Base-by-base conservation (phyloP, 2,888 invertebrate species). In the Lasioglossum lativentre region DNA sequence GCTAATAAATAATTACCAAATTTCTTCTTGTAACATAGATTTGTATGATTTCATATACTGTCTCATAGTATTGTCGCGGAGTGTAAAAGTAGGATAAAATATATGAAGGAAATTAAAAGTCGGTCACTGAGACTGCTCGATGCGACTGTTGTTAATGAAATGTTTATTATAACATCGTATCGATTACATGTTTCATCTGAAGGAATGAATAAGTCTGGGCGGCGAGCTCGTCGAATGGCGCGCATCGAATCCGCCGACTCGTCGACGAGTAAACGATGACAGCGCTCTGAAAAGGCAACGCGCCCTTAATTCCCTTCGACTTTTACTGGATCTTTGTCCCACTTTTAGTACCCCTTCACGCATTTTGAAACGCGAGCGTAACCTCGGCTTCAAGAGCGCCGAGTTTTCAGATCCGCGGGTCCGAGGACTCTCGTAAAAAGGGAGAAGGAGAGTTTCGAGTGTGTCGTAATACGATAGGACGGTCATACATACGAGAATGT, bases 391-490 rank as follows among this genome's bases (percentile, higher is more conserved):
- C 34, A 68, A 82, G 63, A 38, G 76, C 38, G 30, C 75, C 73
- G 75, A 59, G 70, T 82, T 82, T 79, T 80, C 82, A 68, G 47
- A 77, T 77, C 47, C 66, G 30, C 34, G 42, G 23, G 66, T 4
- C 40, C 70, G 70, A 85, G 76, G 59, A 66, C 68, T 47, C 79
- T 77, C 82, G 73, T 80, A 52, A 76, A 82, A 78, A 80, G 71
- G 10, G 34, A 80, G 75, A 27, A 63, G 16, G 66, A 34, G 66
- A 76, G 34, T 82, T 82, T 77, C 79, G 77, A 86, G 79, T 77
- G 56, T 82, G 77, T 86, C 79, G 71, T 82, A 82, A 86, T 77
- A 68, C 77, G 80, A 85, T 59, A 63, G 79, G 23, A 83, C 74
- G 78, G 59, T 78, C 78, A 52, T 75, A 75, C 56, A 42, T 56